Base-by-base conservation (phyloP, 2,888 invertebrate genomes). In the Allacma fusca region DNA sequence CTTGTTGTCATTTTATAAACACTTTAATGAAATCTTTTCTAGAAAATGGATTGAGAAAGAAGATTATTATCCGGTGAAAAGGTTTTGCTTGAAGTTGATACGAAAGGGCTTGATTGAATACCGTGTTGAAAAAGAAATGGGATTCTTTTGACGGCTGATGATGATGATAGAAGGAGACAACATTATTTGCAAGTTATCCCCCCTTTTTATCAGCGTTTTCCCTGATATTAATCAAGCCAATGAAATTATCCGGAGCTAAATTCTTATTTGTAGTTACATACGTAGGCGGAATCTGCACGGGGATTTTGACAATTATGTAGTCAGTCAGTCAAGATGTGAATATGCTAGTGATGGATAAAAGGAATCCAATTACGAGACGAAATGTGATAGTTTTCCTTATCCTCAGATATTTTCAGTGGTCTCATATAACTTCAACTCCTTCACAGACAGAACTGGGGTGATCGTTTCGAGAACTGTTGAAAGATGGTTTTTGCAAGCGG, bases 291-390 rank as follows among this genome's bases (percentile, higher is more conserved):
- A n/a, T 50, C 34, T 34, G 34, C 5, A 34, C 4, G 50, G 16
- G 5, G 1, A 9, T 50, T 13, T 50, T 50, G 50, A 50, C 50
- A 50, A 50, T 50, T 50, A 50, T 50, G 50, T 50, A 50, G n/a
- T 34, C 2, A 50, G 50, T 50, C 7, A 50, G 9, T 34, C 34
- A n/a, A 50, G 19, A 19, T 50, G 1, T 5, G 50, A 50, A 50
- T 50, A 50, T 50, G 19, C n/a, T 50, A 2, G 19, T 50, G 50
- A 50, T 50, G 50, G 50, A 50, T 50, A 50, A 50, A 50, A 50
- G 50, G 50, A 50, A 50, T 50, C 50, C 50, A 50, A 50, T 50
- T 50, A 50, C 50, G 16, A 50, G 50, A 50, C 50, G 50, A 50
- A 50, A 50, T 50, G 50, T 50, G 50, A 50, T 50, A 12, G 50